Evolutionary conservation across 37 sponge, comb jelly and placozoan genomes (phyloP), one percentile per base, ranked within the genome.

Genomic region (Chondrosia reniformis): DNA sequence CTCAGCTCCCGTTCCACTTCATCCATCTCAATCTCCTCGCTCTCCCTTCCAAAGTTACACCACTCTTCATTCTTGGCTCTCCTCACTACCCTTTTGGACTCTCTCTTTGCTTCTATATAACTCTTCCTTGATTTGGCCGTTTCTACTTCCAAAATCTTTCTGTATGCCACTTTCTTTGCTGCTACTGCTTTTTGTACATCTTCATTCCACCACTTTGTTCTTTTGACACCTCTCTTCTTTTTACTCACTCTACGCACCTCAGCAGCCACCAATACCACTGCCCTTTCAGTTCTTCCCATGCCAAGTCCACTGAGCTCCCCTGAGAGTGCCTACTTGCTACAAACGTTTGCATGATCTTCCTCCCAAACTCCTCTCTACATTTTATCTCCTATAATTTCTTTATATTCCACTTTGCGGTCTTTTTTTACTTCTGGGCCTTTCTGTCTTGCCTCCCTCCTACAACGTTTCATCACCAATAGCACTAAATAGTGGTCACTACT

Each of bases 1-100:
- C 57, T 77, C 59, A 77, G 37, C 37, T 22, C 77, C 22, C 59
- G 33, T 28, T 27, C 41, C 34, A 77, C 38, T 77, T 77, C 58
- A 36, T 58, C 58, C 77, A 56, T 2, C 58, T 56, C 58, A 56
- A 56, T 56, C 58, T 56, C 58, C 58, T 56, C 58, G 27, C 3
- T 56, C 58, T 56, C 58, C 27, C 58, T 56, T 8, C 58, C 58
- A 56, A 56, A 28, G 58, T 56, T 28, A 56, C 8, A 28, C 58
- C 58, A 56, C 58, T 56, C 58, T 56, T 56, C 58, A 49, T 56
- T 6, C 58, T 56, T 6, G 27, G 58, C 58, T 56, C 58, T 56
- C 58, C 58, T 56, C 58, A 56, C 7, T 56, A 8, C 58, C 58
- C 58, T 8, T 28, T 56, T 56, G 58, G 58, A 24, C 58, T 56